phyloP scores from a whole-genome alignment of 2,113 vertebrate genomes.

The Channa argus region DNA sequence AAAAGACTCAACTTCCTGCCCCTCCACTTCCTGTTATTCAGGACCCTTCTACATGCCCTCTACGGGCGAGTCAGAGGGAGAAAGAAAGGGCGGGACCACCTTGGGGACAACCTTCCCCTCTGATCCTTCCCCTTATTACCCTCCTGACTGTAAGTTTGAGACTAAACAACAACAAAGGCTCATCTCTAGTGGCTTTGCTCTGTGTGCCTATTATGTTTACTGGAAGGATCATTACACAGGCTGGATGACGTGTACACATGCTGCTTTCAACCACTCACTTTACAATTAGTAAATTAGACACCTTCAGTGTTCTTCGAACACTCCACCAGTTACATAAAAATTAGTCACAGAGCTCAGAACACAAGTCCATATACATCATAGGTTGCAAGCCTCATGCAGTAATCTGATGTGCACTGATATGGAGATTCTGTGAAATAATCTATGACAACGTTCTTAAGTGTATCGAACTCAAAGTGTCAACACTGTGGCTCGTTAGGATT shows the following conservation, averaged over 20 bases:
- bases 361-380: conserved; percentile 37
- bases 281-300: conserved; percentile 59
- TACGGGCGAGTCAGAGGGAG: conserved; percentile 46
- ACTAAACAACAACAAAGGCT: conserved; percentile 83
- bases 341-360: conserved; percentile 65
- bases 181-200: conserved; percentile 70
- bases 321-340: conserved; percentile 70
- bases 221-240: conserved; percentile 70
- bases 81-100: conserved; percentile 70
- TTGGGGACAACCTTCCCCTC: conserved; percentile 76
- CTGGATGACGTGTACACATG: conserved; percentile 43
- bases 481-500: conserved; percentile 28
- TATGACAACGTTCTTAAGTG: conserved; percentile 40
- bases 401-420: conserved; percentile 51
- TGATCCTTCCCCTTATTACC: conserved; percentile 78
- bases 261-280: conserved; percentile 59
- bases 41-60: conserved; percentile 73
- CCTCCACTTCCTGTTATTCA: conserved; percentile 85
- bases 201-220: conserved; percentile 70
- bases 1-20: conserved; percentile 83
- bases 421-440: conserved; percentile 55
- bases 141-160: conserved; percentile 71
- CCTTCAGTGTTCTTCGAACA: conserved; percentile 71
- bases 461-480: conserved; percentile 63
- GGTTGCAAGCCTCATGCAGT: conserved; percentile 14